These are phyloP conservation scores for Tetragonula carbonaria DNA, from an alignment of 2,888 invertebrate genomes.

Conservation along the genomic window DNA sequence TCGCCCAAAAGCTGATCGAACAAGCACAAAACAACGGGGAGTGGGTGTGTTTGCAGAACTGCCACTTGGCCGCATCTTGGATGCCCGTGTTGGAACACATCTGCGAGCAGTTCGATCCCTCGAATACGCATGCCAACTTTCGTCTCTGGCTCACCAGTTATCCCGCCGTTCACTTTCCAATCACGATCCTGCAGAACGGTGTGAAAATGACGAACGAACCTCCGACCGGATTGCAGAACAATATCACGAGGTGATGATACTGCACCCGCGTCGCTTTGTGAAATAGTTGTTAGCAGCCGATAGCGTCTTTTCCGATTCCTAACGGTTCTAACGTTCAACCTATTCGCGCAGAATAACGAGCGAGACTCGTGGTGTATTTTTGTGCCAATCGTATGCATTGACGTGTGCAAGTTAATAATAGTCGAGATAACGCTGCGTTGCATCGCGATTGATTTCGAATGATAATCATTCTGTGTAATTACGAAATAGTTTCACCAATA, in stretches of 20 bases:
- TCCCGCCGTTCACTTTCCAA: constrained; percentile 86
- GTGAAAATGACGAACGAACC: constrained; percentile 88
- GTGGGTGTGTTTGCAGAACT: constrained; percentile 89
- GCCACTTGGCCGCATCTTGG: constrained; percentile 87
- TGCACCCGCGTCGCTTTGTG: too few relatives aligned
- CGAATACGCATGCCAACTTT: constrained; percentile 86
- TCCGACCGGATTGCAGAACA: constrained; percentile 86
- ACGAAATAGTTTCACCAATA: too few relatives aligned
- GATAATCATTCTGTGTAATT: too few relatives aligned
- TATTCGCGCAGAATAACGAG: too few relatives aligned
- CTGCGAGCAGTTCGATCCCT: constrained; percentile 85
- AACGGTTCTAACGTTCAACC: too few relatives aligned
- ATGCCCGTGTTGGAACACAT: constrained; percentile 86
- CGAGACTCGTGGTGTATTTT: too few relatives aligned
- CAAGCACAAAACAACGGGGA: constrained; percentile 85
- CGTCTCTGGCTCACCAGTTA: constrained; percentile 88
- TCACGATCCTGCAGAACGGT: constrained; percentile 87
- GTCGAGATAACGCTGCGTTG: too few relatives aligned
- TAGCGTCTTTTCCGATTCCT: too few relatives aligned
- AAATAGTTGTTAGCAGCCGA: too few relatives aligned
- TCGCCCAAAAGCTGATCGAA: constrained; percentile 84
- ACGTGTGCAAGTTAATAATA: too few relatives aligned
- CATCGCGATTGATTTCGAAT: too few relatives aligned
- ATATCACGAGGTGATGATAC: constrained; percentile 71
- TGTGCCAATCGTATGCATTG: too few relatives aligned